Evolutionary conservation across 2,888 invertebrate genomes (phyloP).

Genomic region (Agrotis puta): DNA sequence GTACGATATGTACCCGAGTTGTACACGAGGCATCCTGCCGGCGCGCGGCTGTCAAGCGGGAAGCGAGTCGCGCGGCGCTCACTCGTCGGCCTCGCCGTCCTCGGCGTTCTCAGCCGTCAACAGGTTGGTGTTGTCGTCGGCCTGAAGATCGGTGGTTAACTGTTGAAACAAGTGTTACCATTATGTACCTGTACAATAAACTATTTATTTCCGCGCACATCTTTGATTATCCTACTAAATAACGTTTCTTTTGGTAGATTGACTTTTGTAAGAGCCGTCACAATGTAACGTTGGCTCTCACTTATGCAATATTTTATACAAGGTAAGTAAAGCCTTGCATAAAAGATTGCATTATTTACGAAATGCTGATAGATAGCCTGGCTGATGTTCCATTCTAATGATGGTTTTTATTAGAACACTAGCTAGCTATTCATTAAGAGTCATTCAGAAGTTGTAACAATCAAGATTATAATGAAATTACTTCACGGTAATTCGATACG

Average conservation of each 20-base stretch:
- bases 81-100: slow-evolving; percentile 82
- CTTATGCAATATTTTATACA: not conserved
- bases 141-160: slow-evolving; percentile 85
- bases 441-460: slow-evolving; percentile 20
- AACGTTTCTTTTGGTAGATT: too few species aligned
- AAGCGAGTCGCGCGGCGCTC: slow-evolving; percentile 71
- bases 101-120: slow-evolving; percentile 88
- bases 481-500: slow-evolving; percentile 26
- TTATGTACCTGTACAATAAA: slow-evolving; percentile 39
- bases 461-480: slow-evolving; percentile 28
- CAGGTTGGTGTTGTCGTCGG: slow-evolving; percentile 88
- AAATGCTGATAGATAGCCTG: slow-evolving; percentile 5
- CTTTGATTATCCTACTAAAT: not conserved
- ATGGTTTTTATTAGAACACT: slow-evolving; percentile 27
- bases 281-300: too few species aligned
- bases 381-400: slow-evolving; percentile 34
- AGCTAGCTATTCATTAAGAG: slow-evolving; percentile 15
- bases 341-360: slow-evolving; percentile 7
- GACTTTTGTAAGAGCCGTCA: too few species aligned
- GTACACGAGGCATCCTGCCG: slow-evolving; percentile 78
- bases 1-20: slow-evolving; percentile 71
- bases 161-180: slow-evolving; percentile 77
- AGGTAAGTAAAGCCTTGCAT: not conserved
- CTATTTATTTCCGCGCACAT: not conserved
- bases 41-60: slow-evolving; percentile 74